These are phyloP conservation scores for Parnassius glacialis DNA, from an alignment of 2,888 invertebrate species.

Conservation along the genomic window DNA sequence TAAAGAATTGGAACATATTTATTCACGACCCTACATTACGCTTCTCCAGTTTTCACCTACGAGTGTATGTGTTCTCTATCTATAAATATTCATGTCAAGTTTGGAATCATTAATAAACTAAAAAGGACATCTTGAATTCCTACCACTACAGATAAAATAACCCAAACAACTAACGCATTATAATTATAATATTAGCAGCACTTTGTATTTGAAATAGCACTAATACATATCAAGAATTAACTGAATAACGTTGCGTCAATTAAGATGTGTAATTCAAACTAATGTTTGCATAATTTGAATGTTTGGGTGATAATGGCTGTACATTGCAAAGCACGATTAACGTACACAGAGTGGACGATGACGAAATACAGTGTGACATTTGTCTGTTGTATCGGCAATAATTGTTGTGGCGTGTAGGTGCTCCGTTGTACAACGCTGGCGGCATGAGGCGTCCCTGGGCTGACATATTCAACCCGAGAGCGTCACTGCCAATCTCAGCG, in stretches of 20 bases:
- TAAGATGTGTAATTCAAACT: neutral
- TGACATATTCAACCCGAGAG: slow-evolving; percentile 90
- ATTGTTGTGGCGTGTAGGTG: slow-evolving; percentile 77
- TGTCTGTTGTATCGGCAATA: slow-evolving; percentile 64
- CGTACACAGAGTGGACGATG: slow-evolving; percentile 51
- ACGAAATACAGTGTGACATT: slow-evolving; percentile 56
- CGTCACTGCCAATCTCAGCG: slow-evolving; percentile 88
- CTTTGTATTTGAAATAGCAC: neutral
- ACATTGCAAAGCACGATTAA: slow-evolving; percentile 40
- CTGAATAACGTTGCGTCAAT: neutral
- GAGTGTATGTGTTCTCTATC: slow-evolving; percentile 70
- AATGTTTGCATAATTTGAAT: neutral
- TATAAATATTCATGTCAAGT: slow-evolving; percentile 29
- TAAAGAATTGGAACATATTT: slow-evolving; percentile 57
- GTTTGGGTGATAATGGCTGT: slow-evolving; percentile 18
- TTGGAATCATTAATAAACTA: too few relatives aligned
- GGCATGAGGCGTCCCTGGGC: slow-evolving; percentile 80
- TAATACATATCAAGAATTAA: neutral
- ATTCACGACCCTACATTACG: slow-evolving; percentile 50
- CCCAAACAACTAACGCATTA: neutral
- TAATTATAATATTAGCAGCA: neutral
- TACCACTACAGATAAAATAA: neutral
- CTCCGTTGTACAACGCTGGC: slow-evolving; percentile 86
- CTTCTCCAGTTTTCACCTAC: slow-evolving; percentile 35
- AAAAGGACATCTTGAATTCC: neutral